Evolutionary conservation across 2,797 vertebrate genomes (phyloP), one percentile per base, ranked within the genome.

Genomic region (Tarsius wallacei): DNA sequence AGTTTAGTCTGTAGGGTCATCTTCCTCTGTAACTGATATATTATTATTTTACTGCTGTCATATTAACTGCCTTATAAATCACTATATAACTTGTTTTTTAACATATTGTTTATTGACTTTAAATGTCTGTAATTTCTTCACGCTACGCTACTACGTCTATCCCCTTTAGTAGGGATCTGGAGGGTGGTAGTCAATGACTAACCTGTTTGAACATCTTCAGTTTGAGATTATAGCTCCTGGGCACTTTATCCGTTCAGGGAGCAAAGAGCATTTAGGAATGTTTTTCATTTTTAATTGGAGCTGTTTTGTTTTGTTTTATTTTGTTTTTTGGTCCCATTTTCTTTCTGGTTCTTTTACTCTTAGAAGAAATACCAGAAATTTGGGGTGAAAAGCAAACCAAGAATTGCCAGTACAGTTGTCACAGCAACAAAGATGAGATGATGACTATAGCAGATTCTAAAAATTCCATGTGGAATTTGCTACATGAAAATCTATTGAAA

Each of bases 401-500:
- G 78, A 82, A 77, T 91, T 74, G 21, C 94, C 78, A 90, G 51
- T 87, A 63, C 26, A 49, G n/a, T 87, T 96, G 88, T 96, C 96
- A 94, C 70, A 93, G 78, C 89, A 89, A 89, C 85, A 95, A 80
- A 86, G 21, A 84, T 55, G 66, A 66, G 76, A 91, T 97, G 97
- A 73, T 87, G 76, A 97, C 26, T 77, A 73, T 63, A 90, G 5
- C 80, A 86, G 59, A n/a, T 53, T 94, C 66, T 82, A 36, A 97
- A 96, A 76, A 19, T 28, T 93, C 88, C 87, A 11, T 70, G 31
- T 92, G 74, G 87, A 42, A 49, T 97, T 98, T 93, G 53, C 93
- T 98, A 21, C 73, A 76, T 71, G 53, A 36, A 97, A 96, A 73
- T 90, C 70, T 98, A 31, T 59, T 94, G 87, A 94, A 98, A 96